These are phyloP conservation scores for Homarus americanus DNA, from an alignment of 1,140 invertebrate species.

Conservation along the genomic window DNA sequence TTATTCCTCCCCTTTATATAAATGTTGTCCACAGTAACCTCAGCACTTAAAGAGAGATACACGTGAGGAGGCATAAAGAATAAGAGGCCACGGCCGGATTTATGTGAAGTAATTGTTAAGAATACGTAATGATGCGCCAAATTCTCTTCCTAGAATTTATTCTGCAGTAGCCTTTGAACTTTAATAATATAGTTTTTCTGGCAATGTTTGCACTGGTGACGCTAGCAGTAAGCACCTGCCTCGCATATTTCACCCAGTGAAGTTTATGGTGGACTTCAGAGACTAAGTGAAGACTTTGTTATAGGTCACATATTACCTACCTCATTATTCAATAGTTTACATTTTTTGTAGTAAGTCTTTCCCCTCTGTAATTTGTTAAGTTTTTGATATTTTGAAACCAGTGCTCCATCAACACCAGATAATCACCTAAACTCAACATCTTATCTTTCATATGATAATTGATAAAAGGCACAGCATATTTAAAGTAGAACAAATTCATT, in stretches of 20 bases:
- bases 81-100: neutral
- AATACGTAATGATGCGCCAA: neutral
- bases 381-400: conserved; percentile 21
- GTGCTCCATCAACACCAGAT: conserved; percentile 44
- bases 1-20: neutral
- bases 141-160: neutral
- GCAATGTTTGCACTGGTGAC: neutral
- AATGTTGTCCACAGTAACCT: neutral
- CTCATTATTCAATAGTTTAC: conserved; percentile 59
- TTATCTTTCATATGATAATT: conserved; percentile 1
- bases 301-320: conserved; percentile 64
- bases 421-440: conserved; percentile 1
- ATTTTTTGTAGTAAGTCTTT: conserved; percentile 39
- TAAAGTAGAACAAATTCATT: neutral
- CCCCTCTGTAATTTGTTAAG: neutral
- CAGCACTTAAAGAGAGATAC: neutral
- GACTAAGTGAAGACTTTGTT: conserved; percentile 42
- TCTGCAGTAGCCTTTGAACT: neutral
- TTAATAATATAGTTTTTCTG: neutral
- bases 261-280: conserved; percentile 33
- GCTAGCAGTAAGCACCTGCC: conserved; percentile 32
- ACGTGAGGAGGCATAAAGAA: neutral
- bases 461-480: neutral
- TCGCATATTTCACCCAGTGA: conserved; percentile 11
- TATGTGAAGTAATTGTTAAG: neutral